These are phyloP conservation scores for Colistium nudipinnis DNA, from an alignment of 2,113 vertebrate species.

Conservation along the genomic window DNA sequence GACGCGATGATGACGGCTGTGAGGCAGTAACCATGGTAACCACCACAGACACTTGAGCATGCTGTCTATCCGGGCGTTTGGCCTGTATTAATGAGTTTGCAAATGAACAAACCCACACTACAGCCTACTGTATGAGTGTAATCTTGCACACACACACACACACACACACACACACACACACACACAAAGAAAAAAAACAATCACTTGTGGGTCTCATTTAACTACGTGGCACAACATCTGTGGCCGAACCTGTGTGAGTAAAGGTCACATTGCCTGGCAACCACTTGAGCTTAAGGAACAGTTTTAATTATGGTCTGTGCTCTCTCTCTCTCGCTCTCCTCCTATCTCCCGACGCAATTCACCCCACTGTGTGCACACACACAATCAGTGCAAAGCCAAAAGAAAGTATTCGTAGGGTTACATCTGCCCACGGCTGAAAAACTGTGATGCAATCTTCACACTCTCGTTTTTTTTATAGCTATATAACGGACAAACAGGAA, in stretches of 20 bases:
- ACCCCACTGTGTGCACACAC: conserved; percentile 37
- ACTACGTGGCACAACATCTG: conserved; percentile 43
- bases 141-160: conserved; percentile 1
- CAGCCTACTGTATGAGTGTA: conserved; percentile 25
- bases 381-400: conserved; percentile 47
- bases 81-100: conserved; percentile 76
- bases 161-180: conserved; percentile 11
- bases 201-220: conserved; percentile 41
- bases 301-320: conserved; percentile 78
- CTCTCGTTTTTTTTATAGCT: neutral
- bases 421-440: conserved; percentile 48
- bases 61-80: conserved; percentile 80
- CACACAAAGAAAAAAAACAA: conserved; percentile 26
- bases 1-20: conserved; percentile 79
- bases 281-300: conserved; percentile 69
- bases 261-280: conserved; percentile 79
- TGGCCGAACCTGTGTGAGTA: conserved; percentile 53
- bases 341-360: conserved; percentile 55
- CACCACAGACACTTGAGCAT: conserved; percentile 81
- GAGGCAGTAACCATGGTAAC: conserved; percentile 87
- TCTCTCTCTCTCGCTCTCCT: conserved; percentile 42
- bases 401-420: conserved; percentile 48
- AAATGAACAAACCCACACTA: conserved; percentile 52
- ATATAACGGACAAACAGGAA: neutral
- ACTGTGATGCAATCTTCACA: conserved; percentile 23